Base-by-base conservation (phyloP, 2,888 invertebrate species). In the Pinctada fucata region DNA sequence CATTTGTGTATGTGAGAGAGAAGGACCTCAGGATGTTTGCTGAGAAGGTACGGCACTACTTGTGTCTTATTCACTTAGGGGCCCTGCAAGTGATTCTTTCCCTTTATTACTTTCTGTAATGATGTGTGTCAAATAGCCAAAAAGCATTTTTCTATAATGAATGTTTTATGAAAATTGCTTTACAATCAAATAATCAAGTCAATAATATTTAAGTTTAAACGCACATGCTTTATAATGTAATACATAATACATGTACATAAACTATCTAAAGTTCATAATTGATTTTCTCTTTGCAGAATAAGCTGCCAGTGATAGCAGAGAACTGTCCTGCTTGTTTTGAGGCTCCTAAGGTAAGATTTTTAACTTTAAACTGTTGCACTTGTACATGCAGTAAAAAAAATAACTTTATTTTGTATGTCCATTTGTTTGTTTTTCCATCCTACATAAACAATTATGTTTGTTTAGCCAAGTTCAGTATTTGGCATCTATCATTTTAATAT, bases 1-100 rank as follows among this genome's bases (percentile, higher is more conserved):
- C 97, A 31, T 96, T 97, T 90, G 95, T 97, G 10, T 97, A 96
- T 93, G 96, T 97, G 10, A 94, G 97, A 64, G 97, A 96, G 87
- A 95, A 95, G 81, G 94, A 95, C 3, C 93, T 97, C 51, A 94
- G 95, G 31, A 95, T 95, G 76, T 97, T 97, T 93, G 95, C 95
- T 13, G 95, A 95, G 79, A 82, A 87, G 84, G 91, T 90, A 81
- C 78, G 81, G 13, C 16, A n/a, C n/a, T 65, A 31, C 31, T 31
- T 31, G 31, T 31, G 31, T 31, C 31, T 31, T 31, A 31, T 31
- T 31, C 31, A 31, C 31, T 31, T 31, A 31, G 31, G 31, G 31
- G 31, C 31, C 31, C 31, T 31, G 31, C 31, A 31, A 31, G 31
- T 31, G 31, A 31, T 31, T 31, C 31, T 31, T 31, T 31, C 31